phyloP scores from a whole-genome alignment of 2,888 invertebrate genomes.

The Phytoseiulus persimilis region DNA sequence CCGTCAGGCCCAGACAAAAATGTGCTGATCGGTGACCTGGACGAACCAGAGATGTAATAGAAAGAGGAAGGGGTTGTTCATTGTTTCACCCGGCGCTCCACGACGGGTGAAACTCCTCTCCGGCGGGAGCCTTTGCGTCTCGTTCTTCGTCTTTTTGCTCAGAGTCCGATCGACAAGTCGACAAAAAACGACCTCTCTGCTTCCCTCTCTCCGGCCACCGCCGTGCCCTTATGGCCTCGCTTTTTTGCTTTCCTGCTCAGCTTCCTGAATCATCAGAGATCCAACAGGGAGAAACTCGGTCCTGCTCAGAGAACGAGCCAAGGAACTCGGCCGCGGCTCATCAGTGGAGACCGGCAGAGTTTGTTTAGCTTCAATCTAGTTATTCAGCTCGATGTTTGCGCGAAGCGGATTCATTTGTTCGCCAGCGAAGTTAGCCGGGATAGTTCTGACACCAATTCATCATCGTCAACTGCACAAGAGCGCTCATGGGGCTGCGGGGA shows the following conservation, averaged over 20 bases:
- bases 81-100: not conserved
- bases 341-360: too few species aligned
- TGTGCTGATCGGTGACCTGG: not conserved
- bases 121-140: not conserved
- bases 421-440: not conserved
- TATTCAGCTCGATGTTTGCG: too few species aligned
- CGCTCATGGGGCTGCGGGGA: too few species aligned
- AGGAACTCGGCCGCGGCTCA: too few species aligned
- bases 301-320: too few species aligned
- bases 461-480: too few species aligned
- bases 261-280: not conserved
- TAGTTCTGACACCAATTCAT: too few species aligned
- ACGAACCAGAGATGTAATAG: not conserved
- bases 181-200: not conserved
- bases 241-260: not conserved
- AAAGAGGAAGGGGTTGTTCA: not conserved
- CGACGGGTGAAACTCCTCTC: not conserved
- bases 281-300: not conserved
- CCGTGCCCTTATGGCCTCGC: not conserved
- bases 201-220: not conserved
- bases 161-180: not conserved
- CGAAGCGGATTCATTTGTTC: not conserved
- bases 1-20: not conserved
- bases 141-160: not conserved
- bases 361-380: too few species aligned